Evolutionary conservation across 2,888 invertebrate genomes (phyloP).

Genomic region (Stomorhina lunata): DNA sequence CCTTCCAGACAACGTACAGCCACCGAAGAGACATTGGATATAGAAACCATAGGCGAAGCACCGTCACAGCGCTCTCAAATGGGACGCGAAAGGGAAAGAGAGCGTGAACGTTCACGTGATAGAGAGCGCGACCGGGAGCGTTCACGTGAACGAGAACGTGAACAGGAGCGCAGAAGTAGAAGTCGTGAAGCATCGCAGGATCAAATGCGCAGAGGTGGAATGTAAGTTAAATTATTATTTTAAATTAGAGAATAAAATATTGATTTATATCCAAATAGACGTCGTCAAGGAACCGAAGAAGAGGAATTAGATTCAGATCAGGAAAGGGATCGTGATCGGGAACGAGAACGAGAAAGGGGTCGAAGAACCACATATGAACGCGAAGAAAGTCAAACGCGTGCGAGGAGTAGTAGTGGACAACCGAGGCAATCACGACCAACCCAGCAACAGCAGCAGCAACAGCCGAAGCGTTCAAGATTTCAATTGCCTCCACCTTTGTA

Average conservation of each 20-base stretch:
- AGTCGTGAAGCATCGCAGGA: slow-evolving; percentile 70
- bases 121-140: slow-evolving; percentile 63
- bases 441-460: slow-evolving; percentile 69
- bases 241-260: background rate
- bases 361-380: slow-evolving; percentile 75
- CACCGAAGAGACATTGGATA: slow-evolving; percentile 75
- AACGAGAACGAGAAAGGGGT: too few species aligned
- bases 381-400: slow-evolving; percentile 70
- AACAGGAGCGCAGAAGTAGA: slow-evolving; percentile 67
- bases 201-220: slow-evolving; percentile 71
- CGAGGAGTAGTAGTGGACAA: slow-evolving; percentile 24
- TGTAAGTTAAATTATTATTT: slow-evolving; percentile 69
- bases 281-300: slow-evolving; percentile 70
- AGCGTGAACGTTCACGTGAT: slow-evolving; percentile 61
- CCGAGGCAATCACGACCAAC: slow-evolving; percentile 55
- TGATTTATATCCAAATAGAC: slow-evolving; percentile 62
- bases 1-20: slow-evolving; percentile 73
- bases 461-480: slow-evolving; percentile 45
- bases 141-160: slow-evolving; percentile 65
- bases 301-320: slow-evolving; percentile 76
- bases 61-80: slow-evolving; percentile 64
- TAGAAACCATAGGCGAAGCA: slow-evolving; percentile 69
- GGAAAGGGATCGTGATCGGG: too few species aligned
- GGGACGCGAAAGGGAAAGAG: slow-evolving; percentile 56
- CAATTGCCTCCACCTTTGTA: slow-evolving; percentile 57